Evolutionary conservation across 2,797 vertebrate species (phyloP).

Genomic region (Protonibea diacanthus): DNA sequence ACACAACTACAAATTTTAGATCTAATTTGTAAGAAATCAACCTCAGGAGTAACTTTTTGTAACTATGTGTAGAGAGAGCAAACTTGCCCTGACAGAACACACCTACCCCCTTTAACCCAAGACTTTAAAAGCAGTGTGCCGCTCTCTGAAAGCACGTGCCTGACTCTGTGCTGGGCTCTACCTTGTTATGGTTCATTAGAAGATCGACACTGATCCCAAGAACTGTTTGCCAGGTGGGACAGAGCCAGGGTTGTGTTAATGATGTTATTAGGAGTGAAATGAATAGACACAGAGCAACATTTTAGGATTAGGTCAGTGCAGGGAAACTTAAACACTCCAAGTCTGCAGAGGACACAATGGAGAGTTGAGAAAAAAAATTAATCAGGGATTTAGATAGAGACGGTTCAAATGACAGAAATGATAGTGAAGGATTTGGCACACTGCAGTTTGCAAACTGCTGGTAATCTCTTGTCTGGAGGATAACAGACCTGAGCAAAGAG

Average conservation of each 20-base stretch:
- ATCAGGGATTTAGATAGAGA: conserved; percentile 11
- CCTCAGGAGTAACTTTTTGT: no score
- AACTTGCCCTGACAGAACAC: no score
- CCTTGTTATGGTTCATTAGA: conserved; percentile 9
- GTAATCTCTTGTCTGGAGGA: conserved; percentile 1
- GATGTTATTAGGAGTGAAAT: conserved; percentile 13
- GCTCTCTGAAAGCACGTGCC: background rate
- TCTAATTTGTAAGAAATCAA: no score
- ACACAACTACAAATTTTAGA: no score
- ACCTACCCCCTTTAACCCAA: no score
- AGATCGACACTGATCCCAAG: background rate
- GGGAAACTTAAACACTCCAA: background rate
- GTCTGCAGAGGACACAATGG: background rate
- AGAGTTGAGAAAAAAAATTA: conserved; percentile 11
- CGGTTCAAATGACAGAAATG: conserved; percentile 18
- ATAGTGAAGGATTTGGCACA: conserved; percentile 11
- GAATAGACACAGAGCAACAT: conserved; percentile 3
- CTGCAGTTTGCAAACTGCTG: conserved; percentile 11
- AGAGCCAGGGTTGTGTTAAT: background rate
- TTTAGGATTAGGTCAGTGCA: conserved; percentile 9
- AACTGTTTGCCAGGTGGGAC: conserved; percentile 12
- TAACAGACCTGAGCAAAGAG: background rate
- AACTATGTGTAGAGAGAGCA: no score
- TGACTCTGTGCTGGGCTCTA: conserved; percentile 8
- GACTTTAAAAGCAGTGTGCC: no score